A percentile compares a stretch with the other conserved stretches of the same genome.
These are phyloP conservation scores for pig (Sus scrofa) DNA, from an alignment of 2,113 vertebrate species.

Conservation along the genomic window DNA sequence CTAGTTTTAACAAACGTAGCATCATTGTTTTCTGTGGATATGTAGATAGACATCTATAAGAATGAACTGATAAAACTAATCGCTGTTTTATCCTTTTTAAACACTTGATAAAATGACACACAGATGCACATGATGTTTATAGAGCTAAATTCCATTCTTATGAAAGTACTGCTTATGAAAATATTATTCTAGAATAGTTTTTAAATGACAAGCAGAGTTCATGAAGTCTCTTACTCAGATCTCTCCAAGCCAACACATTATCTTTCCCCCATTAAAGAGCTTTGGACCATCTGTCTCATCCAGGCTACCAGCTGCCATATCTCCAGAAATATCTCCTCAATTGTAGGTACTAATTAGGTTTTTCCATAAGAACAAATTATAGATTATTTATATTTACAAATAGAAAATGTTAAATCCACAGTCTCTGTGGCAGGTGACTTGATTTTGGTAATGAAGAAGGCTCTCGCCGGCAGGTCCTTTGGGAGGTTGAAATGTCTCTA, in stretches of 20 bases:
- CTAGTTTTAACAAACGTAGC: neutral
- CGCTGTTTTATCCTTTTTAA: neutral
- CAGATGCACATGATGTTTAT: constrained; percentile 1
- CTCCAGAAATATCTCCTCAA: constrained; percentile 85
- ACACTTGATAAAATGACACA: neutral
- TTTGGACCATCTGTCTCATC: constrained; percentile 85
- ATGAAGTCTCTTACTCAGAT: constrained; percentile 75
- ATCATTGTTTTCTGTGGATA: neutral
- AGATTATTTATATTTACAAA: constrained; percentile 81
- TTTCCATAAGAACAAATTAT: constrained; percentile 81
- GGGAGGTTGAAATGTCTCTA: neutral
- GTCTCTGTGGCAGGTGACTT: constrained; percentile 41
- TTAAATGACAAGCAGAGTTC: constrained; percentile 79
- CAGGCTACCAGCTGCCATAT: constrained; percentile 86
- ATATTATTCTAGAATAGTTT: constrained; percentile 75
- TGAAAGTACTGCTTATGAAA: constrained; percentile 72
- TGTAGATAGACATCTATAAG: neutral
- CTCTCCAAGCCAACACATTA: constrained; percentile 84
- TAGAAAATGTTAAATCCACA: neutral
- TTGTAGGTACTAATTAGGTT: constrained; percentile 83
- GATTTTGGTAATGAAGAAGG: constrained; percentile 50
- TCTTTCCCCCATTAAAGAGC: constrained; percentile 82
- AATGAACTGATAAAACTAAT: neutral
- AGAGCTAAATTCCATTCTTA: neutral
- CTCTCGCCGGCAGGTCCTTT: neutral